These are phyloP conservation scores for Nothocercus julius DNA, from an alignment of 2,113 vertebrate species.

Conservation along the genomic window DNA sequence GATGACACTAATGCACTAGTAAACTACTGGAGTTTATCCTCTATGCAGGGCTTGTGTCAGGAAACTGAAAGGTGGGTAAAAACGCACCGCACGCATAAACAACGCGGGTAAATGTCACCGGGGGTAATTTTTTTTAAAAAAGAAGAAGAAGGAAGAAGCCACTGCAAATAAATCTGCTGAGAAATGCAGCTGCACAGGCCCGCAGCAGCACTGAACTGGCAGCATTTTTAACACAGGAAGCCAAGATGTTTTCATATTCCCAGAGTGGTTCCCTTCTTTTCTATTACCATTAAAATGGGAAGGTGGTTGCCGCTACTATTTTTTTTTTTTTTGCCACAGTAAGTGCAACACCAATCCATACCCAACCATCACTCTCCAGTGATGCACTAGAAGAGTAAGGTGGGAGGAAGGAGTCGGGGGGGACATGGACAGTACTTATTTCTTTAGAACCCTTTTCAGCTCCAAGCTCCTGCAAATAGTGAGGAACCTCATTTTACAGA, in stretches of 20 bases:
- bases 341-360: background rate
- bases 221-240: background rate
- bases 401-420: background rate
- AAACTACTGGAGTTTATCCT: conserved; percentile 75
- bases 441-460: background rate
- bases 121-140: conserved; percentile 33
- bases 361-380: background rate
- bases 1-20: conserved; percentile 78
- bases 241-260: background rate
- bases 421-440: background rate
- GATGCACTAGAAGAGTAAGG: background rate
- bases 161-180: conserved; percentile 52
- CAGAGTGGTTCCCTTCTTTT: background rate
- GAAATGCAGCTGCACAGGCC: background rate
- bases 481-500: background rate
- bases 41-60: conserved; percentile 54
- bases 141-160: conserved; percentile 16
- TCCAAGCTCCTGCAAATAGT: background rate
- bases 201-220: background rate
- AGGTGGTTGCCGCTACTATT: background rate
- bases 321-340: background rate
- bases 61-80: conserved; percentile 73
- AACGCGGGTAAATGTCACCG: conserved; percentile 57
- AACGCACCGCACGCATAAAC: conserved; percentile 70
- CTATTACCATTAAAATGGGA: conserved; percentile 10